Percentiles rank a stretch among this genome's conserved stretches.
Conservation (phyloP, 2,888 invertebrate species). For the Melipona beecheii region DNA sequence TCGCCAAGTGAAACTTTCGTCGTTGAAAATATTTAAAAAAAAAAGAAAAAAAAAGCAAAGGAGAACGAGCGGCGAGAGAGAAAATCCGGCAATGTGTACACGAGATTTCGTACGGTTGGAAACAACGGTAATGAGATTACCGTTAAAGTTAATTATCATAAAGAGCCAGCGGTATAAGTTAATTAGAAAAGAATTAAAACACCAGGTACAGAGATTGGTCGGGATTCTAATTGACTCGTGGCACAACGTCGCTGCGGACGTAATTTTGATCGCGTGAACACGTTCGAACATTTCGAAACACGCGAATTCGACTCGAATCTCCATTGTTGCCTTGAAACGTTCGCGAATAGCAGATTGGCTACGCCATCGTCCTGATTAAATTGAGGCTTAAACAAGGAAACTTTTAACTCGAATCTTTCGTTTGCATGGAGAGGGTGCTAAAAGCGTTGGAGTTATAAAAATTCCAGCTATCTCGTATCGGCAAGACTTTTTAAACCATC, state of each 20-base stretch:
- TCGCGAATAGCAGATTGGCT: not conserved
- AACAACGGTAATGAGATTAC: no score
- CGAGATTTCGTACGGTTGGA: no score
- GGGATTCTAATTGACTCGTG: conserved; percentile 16
- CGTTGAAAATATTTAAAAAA: not conserved
- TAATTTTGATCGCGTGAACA: conserved; percentile 29
- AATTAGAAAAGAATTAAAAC: conserved; percentile 25
- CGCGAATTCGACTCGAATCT: conserved; percentile 22
- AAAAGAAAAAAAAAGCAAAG: no score
- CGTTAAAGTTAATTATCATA: conserved; percentile 32
- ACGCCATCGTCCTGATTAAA: not conserved
- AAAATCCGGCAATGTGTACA: no score
- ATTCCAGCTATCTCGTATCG: not conserved
- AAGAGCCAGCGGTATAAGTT: not conserved
- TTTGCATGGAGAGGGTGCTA: not conserved
- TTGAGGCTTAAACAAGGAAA: not conserved
- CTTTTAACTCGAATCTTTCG: not conserved
- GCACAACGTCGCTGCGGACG: not conserved
- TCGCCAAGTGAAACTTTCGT: conserved; percentile 20
- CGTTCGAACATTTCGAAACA: conserved; percentile 6
- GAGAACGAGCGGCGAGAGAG: not conserved
- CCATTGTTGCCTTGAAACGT: not conserved
- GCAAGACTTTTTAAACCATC: not conserved
- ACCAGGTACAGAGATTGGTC: not conserved
- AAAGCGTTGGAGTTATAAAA: not conserved